Conservation (phyloP, 2,888 invertebrate species). For the Lordiphosa fenestrarum region DNA sequence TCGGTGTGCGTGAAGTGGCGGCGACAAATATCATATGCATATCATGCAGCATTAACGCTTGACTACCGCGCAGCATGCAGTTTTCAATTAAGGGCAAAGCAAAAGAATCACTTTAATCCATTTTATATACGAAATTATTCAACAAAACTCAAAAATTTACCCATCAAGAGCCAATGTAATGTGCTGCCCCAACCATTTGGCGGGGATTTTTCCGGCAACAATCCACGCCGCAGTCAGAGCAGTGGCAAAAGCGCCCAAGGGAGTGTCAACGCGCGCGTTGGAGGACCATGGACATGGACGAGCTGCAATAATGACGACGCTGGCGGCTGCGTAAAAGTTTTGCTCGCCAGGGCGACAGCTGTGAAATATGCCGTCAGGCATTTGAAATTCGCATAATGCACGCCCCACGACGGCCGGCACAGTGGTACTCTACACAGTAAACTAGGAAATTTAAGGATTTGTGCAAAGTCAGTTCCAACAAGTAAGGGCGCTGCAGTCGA, state of each 20-base stretch:
- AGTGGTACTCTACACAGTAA: conserved; percentile 23
- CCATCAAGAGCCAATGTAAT: conserved; percentile 15
- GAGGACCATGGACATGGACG: conserved; percentile 19
- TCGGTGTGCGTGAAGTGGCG: conserved; percentile 20
- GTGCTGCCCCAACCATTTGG: conserved; percentile 41
- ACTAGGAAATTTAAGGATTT: no score
- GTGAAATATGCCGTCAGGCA: conserved; percentile 76
- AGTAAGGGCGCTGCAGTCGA: no score
- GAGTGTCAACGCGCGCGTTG: conserved; percentile 58
- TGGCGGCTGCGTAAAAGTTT: conserved; percentile 60
- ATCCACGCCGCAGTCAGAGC: conserved; percentile 34
- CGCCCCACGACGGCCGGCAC: conserved; percentile 59
- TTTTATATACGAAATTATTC: neutral
- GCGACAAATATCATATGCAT: conserved; percentile 75
- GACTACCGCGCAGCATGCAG: conserved; percentile 61
- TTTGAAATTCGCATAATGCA: conserved; percentile 76
- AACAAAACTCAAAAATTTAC: conserved; percentile 4
- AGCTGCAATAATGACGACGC: conserved; percentile 30
- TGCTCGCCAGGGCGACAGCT: conserved; percentile 68
- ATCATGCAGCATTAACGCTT: conserved; percentile 68
- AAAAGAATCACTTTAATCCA: neutral
- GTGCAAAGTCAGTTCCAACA: no score
- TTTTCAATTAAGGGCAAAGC: conserved; percentile 67
- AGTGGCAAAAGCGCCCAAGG: conserved; percentile 60
- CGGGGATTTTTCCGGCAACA: conserved; percentile 62